These are phyloP conservation scores for Mythimna albipuncta DNA, from an alignment of 2,888 invertebrate genomes.

Conservation along the genomic window DNA sequence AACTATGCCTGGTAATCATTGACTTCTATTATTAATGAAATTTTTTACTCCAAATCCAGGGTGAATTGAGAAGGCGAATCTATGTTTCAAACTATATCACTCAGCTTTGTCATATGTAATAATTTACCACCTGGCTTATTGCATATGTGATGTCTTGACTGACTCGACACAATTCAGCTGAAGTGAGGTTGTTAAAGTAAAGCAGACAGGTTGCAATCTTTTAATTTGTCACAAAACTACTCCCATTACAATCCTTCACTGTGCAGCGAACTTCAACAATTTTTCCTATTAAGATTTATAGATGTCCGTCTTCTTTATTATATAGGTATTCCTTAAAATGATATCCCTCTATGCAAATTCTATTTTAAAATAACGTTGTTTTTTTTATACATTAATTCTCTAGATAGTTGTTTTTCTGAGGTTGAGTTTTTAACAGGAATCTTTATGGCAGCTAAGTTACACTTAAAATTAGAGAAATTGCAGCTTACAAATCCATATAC, in stretches of 20 bases:
- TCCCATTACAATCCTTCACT: slow-evolving; percentile 16
- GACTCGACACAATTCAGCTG: background rate
- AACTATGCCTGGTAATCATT: slow-evolving; percentile 78
- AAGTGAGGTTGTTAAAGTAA: slow-evolving; percentile 1
- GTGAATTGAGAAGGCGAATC: slow-evolving; percentile 9
- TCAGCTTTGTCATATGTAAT: slow-evolving; percentile 31
- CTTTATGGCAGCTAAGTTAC: slow-evolving; percentile 11
- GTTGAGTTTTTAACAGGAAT: slow-evolving; percentile 24
- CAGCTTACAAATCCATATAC: background rate
- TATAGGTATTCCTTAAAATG: slow-evolving; percentile 8
- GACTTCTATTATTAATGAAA: slow-evolving; percentile 52
- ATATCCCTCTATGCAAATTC: slow-evolving; percentile 40
- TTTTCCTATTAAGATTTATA: background rate
- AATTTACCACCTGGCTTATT: slow-evolving; percentile 32
- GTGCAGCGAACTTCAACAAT: slow-evolving; percentile 22
- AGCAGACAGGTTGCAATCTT: background rate
- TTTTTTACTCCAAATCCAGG: slow-evolving; percentile 13
- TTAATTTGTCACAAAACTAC: background rate
- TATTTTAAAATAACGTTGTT: slow-evolving; percentile 25
- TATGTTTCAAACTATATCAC: slow-evolving; percentile 25
- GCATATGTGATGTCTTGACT: slow-evolving; percentile 25
- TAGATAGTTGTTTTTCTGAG: background rate
- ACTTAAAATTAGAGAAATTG: background rate
- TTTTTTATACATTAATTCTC: background rate
- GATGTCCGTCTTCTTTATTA: slow-evolving; percentile 3